Evolutionary conservation across 2,797 vertebrate genomes (phyloP), one percentile per base, ranked within the genome.

Genomic region (Manis pentadactyla): DNA sequence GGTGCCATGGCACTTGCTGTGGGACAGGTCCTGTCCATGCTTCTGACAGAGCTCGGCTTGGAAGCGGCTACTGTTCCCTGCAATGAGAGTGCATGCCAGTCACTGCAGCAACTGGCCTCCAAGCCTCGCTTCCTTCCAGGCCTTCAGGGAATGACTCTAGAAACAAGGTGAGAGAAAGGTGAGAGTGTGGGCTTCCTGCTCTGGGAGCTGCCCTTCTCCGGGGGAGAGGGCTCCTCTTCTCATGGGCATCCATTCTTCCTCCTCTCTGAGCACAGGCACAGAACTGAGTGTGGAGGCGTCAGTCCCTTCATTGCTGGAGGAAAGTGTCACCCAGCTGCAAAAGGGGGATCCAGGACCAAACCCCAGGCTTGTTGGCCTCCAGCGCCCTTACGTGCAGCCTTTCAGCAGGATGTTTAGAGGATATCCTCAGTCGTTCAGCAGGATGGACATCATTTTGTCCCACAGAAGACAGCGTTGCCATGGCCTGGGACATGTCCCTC

Each of bases 41-140:
- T 92, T 96, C 61, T 97, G 97, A 95, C 99, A 99, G 74, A 99
- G 98, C 85, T 99, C 99, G 0, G 97, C n/a, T 34, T 97, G 97
- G 46, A 64, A 42, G 88, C 63, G 96, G 96, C 96, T 98, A 96
- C 97, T 97, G 97, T 98, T 96, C 31, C 98, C 98, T 98, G 97
- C 31, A 97, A 92, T 0, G 34, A 96, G 53, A 95, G 94, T 8
- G 53, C 31, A 31, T 0, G 13, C 61, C 0, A 0, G 0, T 94
- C 61, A 87, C 42, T 19, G 46, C 9, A 13, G 12, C 0, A 27
- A 37, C 39, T 4, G 18, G 25, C 73, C 64, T 63, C 71, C 1
- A 11, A 19, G 29, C 39, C 69, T 0, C 6, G 46, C 49, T 78
- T 68, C 57, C 84, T 71, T 55, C 46, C 42, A 59, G 55, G 37